phyloP scores from a whole-genome alignment of 2,797 vertebrate species.

The Zalophus californianus region DNA sequence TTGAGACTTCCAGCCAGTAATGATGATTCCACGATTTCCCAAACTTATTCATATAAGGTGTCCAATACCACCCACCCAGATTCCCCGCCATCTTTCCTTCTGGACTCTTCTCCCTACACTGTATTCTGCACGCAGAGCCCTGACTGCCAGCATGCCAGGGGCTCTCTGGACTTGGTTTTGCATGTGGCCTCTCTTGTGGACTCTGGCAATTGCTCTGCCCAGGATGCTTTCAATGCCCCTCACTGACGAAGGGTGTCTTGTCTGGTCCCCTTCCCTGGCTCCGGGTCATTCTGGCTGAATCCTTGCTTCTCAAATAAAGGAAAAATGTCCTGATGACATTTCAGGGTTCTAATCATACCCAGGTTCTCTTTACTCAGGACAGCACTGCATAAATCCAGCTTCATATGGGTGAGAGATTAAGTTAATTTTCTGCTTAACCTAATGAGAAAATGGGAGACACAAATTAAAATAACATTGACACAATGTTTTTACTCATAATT shows the following conservation, averaged over 20 bases:
- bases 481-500: neutral
- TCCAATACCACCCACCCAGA: neutral
- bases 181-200: neutral
- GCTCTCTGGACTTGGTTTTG: neutral
- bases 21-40: neutral
- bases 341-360: neutral
- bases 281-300: neutral
- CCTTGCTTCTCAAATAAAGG: neutral
- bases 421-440: neutral
- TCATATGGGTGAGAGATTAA: neutral
- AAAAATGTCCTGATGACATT: neutral
- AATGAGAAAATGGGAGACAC: neutral
- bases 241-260: neutral
- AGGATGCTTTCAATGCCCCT: neutral
- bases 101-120: neutral
- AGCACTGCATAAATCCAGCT: neutral
- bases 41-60: neutral
- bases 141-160: neutral
- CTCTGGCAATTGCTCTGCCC: neutral
- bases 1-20: neutral
- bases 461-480: neutral
- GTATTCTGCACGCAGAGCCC: neutral
- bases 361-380: neutral
- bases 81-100: neutral
- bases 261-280: neutral